Percentiles rank a stretch among this genome's conserved stretches.
These are phyloP conservation scores for Meta bourneti DNA, from an alignment of 2,888 invertebrate genomes.

Conservation along the genomic window DNA sequence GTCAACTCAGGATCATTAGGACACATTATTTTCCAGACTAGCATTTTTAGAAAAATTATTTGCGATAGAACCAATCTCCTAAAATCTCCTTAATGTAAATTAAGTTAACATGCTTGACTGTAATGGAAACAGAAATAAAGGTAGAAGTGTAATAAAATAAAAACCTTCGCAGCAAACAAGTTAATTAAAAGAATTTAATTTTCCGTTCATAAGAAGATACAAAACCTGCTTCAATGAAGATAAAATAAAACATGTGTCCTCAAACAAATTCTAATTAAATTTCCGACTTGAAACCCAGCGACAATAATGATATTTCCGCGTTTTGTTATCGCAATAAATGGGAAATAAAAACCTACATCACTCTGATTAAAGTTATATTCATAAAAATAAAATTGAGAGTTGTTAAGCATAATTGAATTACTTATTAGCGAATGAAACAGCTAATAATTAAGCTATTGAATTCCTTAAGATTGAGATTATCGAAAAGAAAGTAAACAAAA, in stretches of 20 bases:
- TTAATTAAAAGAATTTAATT: conserved; percentile 45
- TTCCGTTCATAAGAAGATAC: conserved; percentile 5
- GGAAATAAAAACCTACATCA: neutral
- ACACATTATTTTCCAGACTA: too few relatives aligned
- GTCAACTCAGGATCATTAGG: too few relatives aligned
- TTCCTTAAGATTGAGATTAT: neutral
- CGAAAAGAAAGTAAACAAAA: neutral
- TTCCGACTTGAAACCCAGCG: neutral
- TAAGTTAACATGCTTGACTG: neutral
- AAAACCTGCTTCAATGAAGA: conserved; percentile 1
- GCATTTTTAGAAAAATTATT: too few relatives aligned
- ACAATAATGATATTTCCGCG: neutral
- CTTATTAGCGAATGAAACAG: neutral
- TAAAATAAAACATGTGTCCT: conserved; percentile 1
- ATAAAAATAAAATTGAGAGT: neutral
- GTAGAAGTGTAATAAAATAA: neutral
- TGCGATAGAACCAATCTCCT: neutral
- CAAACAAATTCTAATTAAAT: conserved; percentile 28
- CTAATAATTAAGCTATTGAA: neutral
- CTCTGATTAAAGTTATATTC: neutral
- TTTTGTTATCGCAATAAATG: neutral
- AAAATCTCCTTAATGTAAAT: neutral
- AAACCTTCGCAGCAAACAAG: conserved; percentile 15
- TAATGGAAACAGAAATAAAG: neutral
- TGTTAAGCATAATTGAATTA: neutral